Evolutionary conservation across 2,113 vertebrate genomes (phyloP), one percentile per base, ranked within the genome.

Genomic region (Austrofundulus limnaeus): DNA sequence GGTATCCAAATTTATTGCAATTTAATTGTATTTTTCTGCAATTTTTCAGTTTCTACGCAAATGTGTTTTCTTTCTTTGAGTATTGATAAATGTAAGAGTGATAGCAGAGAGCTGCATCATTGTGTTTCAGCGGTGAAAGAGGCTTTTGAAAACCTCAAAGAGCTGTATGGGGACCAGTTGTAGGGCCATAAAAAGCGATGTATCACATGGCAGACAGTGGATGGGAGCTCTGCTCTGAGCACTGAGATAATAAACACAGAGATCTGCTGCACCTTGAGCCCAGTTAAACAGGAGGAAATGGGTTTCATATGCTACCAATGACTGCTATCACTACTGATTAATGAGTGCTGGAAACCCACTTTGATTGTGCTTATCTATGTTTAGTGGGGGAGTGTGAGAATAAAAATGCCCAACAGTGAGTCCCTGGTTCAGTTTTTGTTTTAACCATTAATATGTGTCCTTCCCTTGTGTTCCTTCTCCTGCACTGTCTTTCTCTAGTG

Each of bases 261-360:
- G 67, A 82, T 90, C 75, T 70, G 58, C 65, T 58, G 66, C 59
- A 81, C 70, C 61, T 79, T 28, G 9, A 73, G 61, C 51, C 68
- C 43, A 43, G 72, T 82, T 78, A 67, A 73, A 72, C 12, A 12
- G 10, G 56, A 87, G 88, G 81, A 88, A 90, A 90, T 78, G 37
- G 66, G 61, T 78, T 74, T 86, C 86, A 88, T 89, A 70, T 91
- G 88, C 66, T 78, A 51, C 72, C 84, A 85, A 70, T 88, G 81
- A 85, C 61, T 61, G 72, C 68, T 75, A 72, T 86, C 70, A 71
- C 45, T 70, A 70, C 80, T 88, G 77, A 89, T 88, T 86, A 82
- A 81, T 55, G 52, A 65, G 49, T 47, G 61, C 60, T 82, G 66
- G 61, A 87, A 81, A 85, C 59, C 59, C 39, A 66, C 34, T 56